Percentiles rank a stretch among this genome's conserved stretches.
phyloP scores from a whole-genome alignment of 2,113 vertebrate species.

The Caranx ignobilis region DNA sequence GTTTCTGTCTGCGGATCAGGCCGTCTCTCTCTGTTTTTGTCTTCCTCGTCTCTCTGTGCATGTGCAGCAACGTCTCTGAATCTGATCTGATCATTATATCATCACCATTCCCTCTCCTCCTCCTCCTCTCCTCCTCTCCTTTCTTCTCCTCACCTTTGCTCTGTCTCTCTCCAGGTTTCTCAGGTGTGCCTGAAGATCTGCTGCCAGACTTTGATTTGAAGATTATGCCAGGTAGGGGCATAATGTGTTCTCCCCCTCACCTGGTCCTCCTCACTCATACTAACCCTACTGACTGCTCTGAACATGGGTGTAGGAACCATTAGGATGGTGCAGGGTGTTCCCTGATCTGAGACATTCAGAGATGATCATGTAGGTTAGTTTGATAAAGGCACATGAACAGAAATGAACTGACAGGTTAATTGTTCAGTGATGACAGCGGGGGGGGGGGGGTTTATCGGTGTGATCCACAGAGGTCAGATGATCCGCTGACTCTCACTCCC shows the following conservation, averaged over 20 bases:
- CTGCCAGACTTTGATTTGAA: conserved; percentile 97
- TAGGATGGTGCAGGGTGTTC: not conserved
- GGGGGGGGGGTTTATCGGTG: not conserved
- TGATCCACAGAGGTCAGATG: conserved; percentile 42
- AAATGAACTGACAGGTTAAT: too few species aligned
- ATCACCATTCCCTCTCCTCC: conserved; percentile 9
- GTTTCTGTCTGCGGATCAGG: conserved; percentile 8
- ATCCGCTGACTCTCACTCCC: conserved; percentile 33
- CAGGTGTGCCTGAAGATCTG: conserved; percentile 95
- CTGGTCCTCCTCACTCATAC: conserved; percentile 53
- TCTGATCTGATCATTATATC: conserved; percentile 37
- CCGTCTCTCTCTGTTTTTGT: conserved; percentile 15
- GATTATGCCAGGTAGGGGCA: conserved; percentile 97
- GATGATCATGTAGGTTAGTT: not conserved
- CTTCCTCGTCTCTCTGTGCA: conserved; percentile 42
- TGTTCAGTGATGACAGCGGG: too few species aligned
- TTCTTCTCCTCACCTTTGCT: conserved; percentile 50
- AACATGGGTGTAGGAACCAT: not conserved
- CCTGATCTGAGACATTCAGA: not conserved
- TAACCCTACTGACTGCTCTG: conserved; percentile 54
- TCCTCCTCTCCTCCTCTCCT: conserved; percentile 32
- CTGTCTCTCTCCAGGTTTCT: conserved; percentile 91
- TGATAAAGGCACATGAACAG: not conserved
- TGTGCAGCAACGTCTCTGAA: conserved; percentile 57
- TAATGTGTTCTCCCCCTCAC: conserved; percentile 62